Evolutionary conservation across 2,888 invertebrate species (phyloP).

Genomic region (Hymenopus coronatus): DNA sequence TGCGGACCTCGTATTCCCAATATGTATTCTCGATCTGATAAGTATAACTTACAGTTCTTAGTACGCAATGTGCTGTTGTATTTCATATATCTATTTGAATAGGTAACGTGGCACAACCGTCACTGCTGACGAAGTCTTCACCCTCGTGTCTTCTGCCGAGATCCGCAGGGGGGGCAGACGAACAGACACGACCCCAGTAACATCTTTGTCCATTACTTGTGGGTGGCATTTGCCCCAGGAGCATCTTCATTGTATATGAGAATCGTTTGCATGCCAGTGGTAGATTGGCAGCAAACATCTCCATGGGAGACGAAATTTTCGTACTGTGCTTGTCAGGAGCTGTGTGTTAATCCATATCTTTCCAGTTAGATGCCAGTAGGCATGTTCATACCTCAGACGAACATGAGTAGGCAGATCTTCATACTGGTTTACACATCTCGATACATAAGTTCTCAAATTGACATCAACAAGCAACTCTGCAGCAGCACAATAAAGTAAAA

Average conservation of each 20-base stretch:
- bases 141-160: background rate
- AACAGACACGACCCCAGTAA: background rate
- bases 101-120: background rate
- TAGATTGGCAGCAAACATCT: background rate
- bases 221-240: background rate
- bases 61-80: no score
- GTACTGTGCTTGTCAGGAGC: background rate
- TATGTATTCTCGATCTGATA: no score
- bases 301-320: no score
- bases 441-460: background rate
- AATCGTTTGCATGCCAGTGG: background rate
- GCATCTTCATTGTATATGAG: background rate
- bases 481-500: background rate
- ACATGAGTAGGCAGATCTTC: background rate
- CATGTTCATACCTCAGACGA: background rate
- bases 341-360: background rate
- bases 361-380: background rate
- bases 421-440: background rate
- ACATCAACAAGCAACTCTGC: background rate
- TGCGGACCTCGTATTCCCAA: no score
- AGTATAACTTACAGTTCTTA: no score
- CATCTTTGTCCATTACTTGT: background rate
- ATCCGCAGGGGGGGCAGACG: background rate
- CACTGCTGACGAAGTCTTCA: background rate
- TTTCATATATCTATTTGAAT: no score